A percentile compares a stretch with the other conserved stretches of the same genome.
Conservation (phyloP, 2,888 invertebrate genomes). For the Eristalis pertinax region DNA sequence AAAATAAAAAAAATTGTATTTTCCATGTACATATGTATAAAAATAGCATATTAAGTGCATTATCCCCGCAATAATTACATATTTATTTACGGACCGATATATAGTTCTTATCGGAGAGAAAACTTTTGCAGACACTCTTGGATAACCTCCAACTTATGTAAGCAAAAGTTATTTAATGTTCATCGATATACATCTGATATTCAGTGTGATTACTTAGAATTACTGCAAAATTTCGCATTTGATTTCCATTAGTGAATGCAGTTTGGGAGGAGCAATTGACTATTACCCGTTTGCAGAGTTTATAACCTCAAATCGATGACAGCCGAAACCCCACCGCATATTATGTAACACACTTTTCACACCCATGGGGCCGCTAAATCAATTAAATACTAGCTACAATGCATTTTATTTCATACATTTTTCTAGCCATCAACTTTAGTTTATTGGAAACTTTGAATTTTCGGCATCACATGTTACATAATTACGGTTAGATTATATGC, state of each 20-base stretch:
- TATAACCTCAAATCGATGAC: not conserved
- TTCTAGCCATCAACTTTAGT: not conserved
- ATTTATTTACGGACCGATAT: not conserved
- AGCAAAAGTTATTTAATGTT: not conserved
- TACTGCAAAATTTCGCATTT: not conserved
- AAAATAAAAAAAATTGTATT: not conserved
- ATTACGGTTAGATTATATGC: conserved; percentile 56
- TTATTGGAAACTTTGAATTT: conserved; percentile 15
- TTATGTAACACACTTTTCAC: not conserved
- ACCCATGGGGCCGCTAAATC: not conserved
- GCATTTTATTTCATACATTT: not conserved
- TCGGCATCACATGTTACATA: conserved; percentile 66
- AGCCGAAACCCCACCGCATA: not conserved
- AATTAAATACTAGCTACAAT: not conserved
- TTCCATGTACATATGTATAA: too few species aligned
- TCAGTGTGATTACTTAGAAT: not conserved
- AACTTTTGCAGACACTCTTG: not conserved
- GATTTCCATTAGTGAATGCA: not conserved
- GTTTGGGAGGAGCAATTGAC: not conserved
- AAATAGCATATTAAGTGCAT: not conserved
- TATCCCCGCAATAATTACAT: not conserved
- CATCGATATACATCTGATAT: not conserved
- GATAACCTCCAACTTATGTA: conserved; percentile 64
- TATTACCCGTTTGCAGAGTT: not conserved
- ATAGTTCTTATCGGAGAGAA: not conserved